These are phyloP conservation scores for Amphipyra berbera DNA, from an alignment of 2,888 invertebrate genomes.

Conservation along the genomic window DNA sequence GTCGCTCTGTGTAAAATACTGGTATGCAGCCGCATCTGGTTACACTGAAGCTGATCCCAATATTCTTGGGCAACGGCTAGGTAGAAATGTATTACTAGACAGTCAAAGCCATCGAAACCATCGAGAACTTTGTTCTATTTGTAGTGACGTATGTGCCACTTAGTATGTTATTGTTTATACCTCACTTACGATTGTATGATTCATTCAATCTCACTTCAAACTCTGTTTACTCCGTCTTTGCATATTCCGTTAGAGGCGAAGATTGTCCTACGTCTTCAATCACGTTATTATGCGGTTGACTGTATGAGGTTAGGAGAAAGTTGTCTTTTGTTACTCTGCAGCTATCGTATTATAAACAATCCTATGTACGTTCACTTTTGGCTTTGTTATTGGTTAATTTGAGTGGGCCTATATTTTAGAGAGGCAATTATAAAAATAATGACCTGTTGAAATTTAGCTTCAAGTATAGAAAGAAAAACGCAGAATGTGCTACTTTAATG, in stretches of 20 bases:
- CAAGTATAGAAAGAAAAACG: no score
- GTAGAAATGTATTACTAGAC: no score
- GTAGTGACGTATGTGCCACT: slow-evolving; percentile 8
- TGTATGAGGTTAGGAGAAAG: slow-evolving; percentile 44
- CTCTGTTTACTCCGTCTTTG: not conserved
- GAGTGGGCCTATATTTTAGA: slow-evolving; percentile 16
- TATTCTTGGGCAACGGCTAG: no score
- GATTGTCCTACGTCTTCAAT: slow-evolving; percentile 22
- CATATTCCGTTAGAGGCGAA: slow-evolving; percentile 24
- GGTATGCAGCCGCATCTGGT: no score
- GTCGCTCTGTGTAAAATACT: no score
- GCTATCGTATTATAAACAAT: slow-evolving; percentile 30
- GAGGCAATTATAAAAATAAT: slow-evolving; percentile 6
- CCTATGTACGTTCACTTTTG: slow-evolving; percentile 33
- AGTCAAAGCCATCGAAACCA: not conserved
- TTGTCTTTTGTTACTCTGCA: slow-evolving; percentile 31
- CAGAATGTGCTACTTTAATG: no score
- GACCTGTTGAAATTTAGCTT: not conserved
- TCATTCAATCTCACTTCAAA: slow-evolving; percentile 13
- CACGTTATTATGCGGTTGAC: slow-evolving; percentile 20
- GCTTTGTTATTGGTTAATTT: slow-evolving; percentile 27
- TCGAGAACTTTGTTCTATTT: slow-evolving; percentile 2
- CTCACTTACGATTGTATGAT: slow-evolving; percentile 15
- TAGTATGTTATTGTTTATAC: slow-evolving; percentile 34
- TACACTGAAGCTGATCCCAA: no score